Evolutionary conservation across 2,888 invertebrate species (phyloP), one percentile per base, ranked within the genome.

Genomic region (Pristionchus fissidentatus): DNA sequence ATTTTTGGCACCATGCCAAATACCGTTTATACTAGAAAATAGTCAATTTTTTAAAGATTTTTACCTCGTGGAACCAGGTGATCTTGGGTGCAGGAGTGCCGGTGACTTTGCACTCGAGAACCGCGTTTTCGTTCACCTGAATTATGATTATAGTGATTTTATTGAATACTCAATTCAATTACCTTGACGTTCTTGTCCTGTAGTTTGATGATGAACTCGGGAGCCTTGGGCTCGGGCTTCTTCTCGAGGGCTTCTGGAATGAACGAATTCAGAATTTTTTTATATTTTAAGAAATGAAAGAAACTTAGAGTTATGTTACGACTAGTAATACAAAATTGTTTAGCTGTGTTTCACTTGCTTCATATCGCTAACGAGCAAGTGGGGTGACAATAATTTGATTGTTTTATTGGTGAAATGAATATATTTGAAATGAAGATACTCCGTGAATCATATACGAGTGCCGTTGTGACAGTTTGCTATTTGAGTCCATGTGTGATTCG

Each of bases 51-150:
- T n/a, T n/a, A n/a, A 26, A n/a, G 1, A 1, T 0, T 1, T 35
- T 7, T 41, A 81, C 81, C 92, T 97, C 96, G 92, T 96, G 96
- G 93, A 94, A 95, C 96, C 95, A 91, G 52, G 85, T 85, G 83
- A 90, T 86, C 32, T 83, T 86, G 35, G 92, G 92, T 62, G 84
- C 84, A 7, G 92, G 92, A 60, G 86, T 86, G 62, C 91, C 92
- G 26, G 80, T 83, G 4, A 91, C 90, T 66, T 91, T 90, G 89
- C 91, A 91, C 86, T 91, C 91, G 77, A 92, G 97, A 86, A 95
- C 95, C 73, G 96, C 95, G 60, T 87, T 87, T 80, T 91, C 91
- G 10, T 86, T 83, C 13, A 87, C 87, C 70, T 70, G 7, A 32
- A 55, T 22, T 49, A 52, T 43, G 7, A 66, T 15, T 41, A 3